A percentile compares a stretch with the other conserved stretches of the same genome.
Conservation (phyloP, 2,797 vertebrate species). For the Loris lydekkerianus region DNA sequence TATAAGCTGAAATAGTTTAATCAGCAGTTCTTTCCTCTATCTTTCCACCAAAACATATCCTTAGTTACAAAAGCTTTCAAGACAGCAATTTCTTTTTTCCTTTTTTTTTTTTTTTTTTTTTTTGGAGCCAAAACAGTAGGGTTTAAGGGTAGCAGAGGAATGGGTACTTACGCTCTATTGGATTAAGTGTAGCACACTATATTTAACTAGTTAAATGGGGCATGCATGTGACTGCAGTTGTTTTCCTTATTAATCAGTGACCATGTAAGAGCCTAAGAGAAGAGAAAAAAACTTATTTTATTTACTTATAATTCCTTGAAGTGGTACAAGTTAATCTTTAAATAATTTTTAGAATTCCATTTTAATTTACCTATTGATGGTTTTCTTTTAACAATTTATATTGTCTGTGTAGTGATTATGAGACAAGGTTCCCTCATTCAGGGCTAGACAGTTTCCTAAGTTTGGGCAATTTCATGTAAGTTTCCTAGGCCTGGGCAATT, state of each 20-base stretch:
- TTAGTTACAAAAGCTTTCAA: neutral
- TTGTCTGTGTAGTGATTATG: neutral
- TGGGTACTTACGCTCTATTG: neutral
- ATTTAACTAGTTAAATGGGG: neutral
- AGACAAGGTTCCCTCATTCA: too few species aligned
- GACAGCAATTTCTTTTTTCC: neutral
- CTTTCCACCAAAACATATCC: neutral
- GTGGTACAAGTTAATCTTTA: neutral
- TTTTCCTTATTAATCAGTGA: neutral
- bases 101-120: too few species aligned
- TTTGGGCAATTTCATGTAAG: too few species aligned
- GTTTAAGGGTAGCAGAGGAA: neutral
- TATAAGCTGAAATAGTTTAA: neutral
- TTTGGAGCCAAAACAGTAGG: neutral
- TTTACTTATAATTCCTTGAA: neutral
- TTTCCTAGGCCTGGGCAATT: too few species aligned
- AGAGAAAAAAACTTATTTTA: neutral
- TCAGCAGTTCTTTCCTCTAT: neutral
- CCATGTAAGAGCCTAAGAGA: neutral
- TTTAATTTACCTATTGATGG: neutral
- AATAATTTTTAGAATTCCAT: constrained; percentile 33
- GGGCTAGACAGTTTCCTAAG: too few species aligned
- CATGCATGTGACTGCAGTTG: neutral
- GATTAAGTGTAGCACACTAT: neutral
- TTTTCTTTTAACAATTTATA: neutral